Evolutionary conservation across 2,113 vertebrate species (phyloP).

Genomic region (rabbit (Oryctolagus cuniculus)): mOryCun1.1 NC_091433.1:72031001-72031500

Average conservation of each 20-base stretch:
- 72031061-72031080: conserved; percentile 71
- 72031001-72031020: conserved; percentile 54
- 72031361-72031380: conserved; percentile 22
- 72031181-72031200: conserved; percentile 57
- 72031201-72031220: conserved; percentile 53
- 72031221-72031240: neutral
- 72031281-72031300: conserved; percentile 68
- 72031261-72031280: conserved; percentile 57
- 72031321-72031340: neutral
- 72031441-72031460: neutral
- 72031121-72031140: conserved; percentile 62
- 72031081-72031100: conserved; percentile 55
- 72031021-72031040: conserved; percentile 74
- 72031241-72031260: conserved; percentile 63
- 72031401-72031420: neutral
- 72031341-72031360: conserved; percentile 48
- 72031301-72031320: neutral
- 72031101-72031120: conserved; percentile 69
- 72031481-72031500: neutral
- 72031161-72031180: conserved; percentile 66
- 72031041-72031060: conserved; percentile 71
- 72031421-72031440: conserved; percentile 57
- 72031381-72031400: conserved; percentile 2
- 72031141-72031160: conserved; percentile 65
- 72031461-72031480: conserved; percentile 17